phyloP scores from a whole-genome alignment of 2,888 invertebrate species.

The Cheilosia grossa region DNA sequence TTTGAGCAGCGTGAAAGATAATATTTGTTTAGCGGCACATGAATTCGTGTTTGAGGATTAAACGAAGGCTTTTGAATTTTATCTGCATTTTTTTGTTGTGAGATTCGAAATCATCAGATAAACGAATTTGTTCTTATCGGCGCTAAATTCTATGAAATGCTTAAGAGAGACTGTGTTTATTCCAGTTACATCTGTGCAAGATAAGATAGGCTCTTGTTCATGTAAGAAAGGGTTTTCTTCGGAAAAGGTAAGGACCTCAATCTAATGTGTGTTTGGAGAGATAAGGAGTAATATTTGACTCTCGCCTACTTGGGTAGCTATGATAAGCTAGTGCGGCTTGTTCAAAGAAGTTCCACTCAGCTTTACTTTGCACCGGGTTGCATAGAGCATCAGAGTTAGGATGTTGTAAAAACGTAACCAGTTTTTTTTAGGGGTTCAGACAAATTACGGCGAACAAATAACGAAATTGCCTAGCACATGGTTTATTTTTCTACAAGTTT shows the following conservation, averaged over 20 bases:
- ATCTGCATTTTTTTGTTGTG: conserved; percentile 6
- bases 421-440: no score
- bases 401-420: no score
- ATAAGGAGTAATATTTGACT: conserved; percentile 26
- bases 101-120: conserved; percentile 5
- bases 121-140: conserved; percentile 41
- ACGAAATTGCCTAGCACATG: no score
- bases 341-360: conserved; percentile 10
- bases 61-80: background rate
- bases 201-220: background rate
- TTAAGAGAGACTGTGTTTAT: background rate
- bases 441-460: no score
- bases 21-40: conserved; percentile 39
- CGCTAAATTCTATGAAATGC: conserved; percentile 38
- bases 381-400: no score
- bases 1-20: background rate
- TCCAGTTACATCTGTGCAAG: conserved; percentile 14
- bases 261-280: conserved; percentile 26
- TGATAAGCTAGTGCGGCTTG: conserved; percentile 6
- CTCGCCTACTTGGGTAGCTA: conserved; percentile 29
- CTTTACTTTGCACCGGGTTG: no score
- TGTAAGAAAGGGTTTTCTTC: background rate
- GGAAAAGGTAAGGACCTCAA: conserved; percentile 16
- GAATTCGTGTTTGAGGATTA: conserved; percentile 4
- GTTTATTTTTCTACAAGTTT: no score